phyloP scores from a whole-genome alignment of 2,888 invertebrate species.

The Galerucella pusilla region DNA sequence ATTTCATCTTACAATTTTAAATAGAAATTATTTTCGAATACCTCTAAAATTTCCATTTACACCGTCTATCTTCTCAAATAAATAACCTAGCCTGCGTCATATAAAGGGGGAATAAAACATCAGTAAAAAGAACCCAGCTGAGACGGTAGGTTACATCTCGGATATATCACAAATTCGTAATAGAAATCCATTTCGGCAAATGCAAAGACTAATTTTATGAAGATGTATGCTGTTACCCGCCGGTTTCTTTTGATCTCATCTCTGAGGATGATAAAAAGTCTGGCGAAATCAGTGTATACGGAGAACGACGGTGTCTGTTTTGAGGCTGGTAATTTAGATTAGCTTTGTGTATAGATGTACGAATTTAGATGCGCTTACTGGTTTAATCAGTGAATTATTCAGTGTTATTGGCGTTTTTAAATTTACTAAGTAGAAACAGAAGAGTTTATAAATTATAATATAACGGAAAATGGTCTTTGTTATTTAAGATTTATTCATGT shows the following conservation, averaged over 20 bases:
- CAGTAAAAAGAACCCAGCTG: constrained; percentile 21
- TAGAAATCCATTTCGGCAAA: constrained; percentile 37
- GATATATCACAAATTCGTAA: constrained; percentile 36
- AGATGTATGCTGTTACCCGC: constrained; percentile 29
- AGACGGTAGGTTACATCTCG: neutral
- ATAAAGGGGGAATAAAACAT: constrained; percentile 36
- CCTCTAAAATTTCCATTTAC: neutral
- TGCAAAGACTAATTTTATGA: constrained; percentile 44
- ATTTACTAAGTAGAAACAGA: too few relatives aligned
- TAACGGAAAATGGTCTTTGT: too few relatives aligned
- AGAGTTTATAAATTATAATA: too few relatives aligned
- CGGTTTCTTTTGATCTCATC: constrained; percentile 14
- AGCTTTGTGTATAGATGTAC: neutral
- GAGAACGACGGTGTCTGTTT: neutral
- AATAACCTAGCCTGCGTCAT: constrained; percentile 37
- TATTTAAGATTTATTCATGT: too few relatives aligned
- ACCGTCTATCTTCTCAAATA: constrained; percentile 29
- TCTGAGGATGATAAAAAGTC: constrained; percentile 7
- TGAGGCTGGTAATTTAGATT: neutral
- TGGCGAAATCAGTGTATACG: neutral
- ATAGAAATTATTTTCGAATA: neutral
- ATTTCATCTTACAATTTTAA: too few relatives aligned
- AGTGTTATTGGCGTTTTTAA: neutral
- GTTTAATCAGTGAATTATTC: neutral
- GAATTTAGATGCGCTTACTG: neutral